phyloP scores from a whole-genome alignment of 2,888 invertebrate genomes.

The Acrobasis repandana region DNA sequence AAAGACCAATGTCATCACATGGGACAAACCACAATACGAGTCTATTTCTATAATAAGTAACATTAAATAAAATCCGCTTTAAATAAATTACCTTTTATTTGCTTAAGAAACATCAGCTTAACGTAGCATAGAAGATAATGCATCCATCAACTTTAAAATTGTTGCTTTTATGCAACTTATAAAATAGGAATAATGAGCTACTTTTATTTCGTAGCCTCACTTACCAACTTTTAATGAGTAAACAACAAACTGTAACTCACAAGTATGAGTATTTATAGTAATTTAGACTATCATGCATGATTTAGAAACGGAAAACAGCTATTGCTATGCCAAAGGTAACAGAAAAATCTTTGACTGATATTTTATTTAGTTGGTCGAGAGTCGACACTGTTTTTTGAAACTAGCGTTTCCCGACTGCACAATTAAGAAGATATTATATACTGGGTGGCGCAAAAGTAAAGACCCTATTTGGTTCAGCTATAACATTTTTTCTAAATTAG shows the following conservation, averaged over 20 bases:
- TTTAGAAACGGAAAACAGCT: too few species aligned
- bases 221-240: background rate
- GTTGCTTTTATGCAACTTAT: background rate
- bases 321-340: too few species aligned
- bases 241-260: background rate
- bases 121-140: background rate
- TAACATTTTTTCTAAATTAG: too few species aligned
- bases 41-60: background rate
- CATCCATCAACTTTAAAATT: background rate
- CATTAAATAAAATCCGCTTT: background rate
- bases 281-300: too few species aligned
- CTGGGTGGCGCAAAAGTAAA: too few species aligned
- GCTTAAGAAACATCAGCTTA: slow-evolving; percentile 26
- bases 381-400: too few species aligned
- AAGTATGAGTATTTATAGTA: background rate
- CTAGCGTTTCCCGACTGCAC: too few species aligned
- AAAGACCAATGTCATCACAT: too few species aligned
- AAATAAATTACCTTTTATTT: slow-evolving; percentile 25
- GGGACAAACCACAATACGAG: background rate
- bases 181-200: background rate
- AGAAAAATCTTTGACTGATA: too few species aligned
- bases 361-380: too few species aligned
- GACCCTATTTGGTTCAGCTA: too few species aligned
- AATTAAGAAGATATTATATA: too few species aligned
- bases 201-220: background rate